Conservation (phyloP, 2,113 vertebrate genomes). For the Apaloderma vittatum region DNA sequence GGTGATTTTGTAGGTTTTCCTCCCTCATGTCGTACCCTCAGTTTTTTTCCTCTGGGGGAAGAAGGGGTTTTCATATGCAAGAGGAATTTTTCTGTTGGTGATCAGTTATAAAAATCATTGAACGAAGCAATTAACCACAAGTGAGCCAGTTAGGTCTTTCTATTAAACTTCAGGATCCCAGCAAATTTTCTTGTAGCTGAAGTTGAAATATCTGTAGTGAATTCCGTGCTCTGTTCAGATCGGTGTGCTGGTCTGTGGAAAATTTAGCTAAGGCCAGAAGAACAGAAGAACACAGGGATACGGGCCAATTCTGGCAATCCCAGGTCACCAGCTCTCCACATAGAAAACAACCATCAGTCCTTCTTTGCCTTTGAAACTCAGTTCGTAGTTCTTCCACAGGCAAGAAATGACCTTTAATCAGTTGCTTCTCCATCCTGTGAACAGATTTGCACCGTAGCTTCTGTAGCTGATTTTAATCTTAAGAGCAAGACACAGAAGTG, state of each 20-base stretch:
- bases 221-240: background rate
- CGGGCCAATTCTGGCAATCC: no score
- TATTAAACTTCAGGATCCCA: background rate
- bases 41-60: background rate
- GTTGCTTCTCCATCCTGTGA: background rate
- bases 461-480: background rate
- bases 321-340: background rate
- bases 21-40: accelerated
- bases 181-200: background rate
- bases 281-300: background rate
- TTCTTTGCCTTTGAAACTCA: background rate
- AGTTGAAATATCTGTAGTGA: background rate
- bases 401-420: background rate
- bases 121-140: background rate
- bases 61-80: background rate
- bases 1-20: background rate
- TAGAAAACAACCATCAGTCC: background rate
- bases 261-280: background rate
- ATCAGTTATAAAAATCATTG: background rate
- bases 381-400: background rate
- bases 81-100: background rate
- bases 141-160: no score
- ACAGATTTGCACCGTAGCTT: background rate
- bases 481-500: background rate
- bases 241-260: accelerated